A percentile compares a stretch with the other conserved stretches of the same genome.
Conservation (phyloP, 2,797 vertebrate species). For the Enteromius unitaeniatus region DNA sequence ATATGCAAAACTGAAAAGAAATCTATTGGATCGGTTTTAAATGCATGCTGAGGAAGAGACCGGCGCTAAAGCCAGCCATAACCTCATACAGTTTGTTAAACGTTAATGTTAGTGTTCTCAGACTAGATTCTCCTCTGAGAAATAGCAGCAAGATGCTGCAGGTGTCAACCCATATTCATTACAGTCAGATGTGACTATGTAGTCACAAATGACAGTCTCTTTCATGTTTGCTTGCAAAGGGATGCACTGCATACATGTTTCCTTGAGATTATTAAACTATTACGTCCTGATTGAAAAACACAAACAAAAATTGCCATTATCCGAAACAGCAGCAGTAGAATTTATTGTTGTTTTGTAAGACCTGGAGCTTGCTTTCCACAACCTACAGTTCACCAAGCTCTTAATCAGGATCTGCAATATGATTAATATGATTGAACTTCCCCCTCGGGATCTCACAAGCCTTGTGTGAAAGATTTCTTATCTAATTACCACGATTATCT, state of each 20-base stretch:
- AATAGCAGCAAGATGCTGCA: conserved; percentile 37
- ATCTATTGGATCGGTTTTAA: conserved; percentile 9
- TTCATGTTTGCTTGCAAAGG: background rate
- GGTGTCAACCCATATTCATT: conserved; percentile 47
- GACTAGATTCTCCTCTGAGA: conserved; percentile 15
- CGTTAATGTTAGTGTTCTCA: background rate
- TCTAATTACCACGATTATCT: conserved; percentile 62
- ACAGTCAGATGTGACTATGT: conserved; percentile 40
- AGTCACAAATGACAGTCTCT: conserved; percentile 24
- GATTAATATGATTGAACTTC: conserved; percentile 59
- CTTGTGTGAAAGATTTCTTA: conserved; percentile 58
- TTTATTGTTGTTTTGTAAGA: conserved; percentile 18
- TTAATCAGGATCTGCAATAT: conserved; percentile 64
- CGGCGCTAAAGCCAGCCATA: background rate
- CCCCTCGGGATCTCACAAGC: conserved; percentile 46
- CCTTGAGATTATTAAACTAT: conserved; percentile 11
- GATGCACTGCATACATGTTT: background rate
- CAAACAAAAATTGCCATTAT: background rate
- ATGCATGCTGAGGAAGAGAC: background rate
- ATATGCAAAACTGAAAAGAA: conserved; percentile 40
- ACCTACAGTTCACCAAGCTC: conserved; percentile 55
- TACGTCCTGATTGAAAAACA: conserved; percentile 10
- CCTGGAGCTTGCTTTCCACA: conserved; percentile 35
- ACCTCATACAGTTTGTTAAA: background rate
- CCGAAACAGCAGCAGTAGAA: background rate